phyloP scores from a whole-genome alignment of 2,888 invertebrate species.

The Phalera bucephala region DNA sequence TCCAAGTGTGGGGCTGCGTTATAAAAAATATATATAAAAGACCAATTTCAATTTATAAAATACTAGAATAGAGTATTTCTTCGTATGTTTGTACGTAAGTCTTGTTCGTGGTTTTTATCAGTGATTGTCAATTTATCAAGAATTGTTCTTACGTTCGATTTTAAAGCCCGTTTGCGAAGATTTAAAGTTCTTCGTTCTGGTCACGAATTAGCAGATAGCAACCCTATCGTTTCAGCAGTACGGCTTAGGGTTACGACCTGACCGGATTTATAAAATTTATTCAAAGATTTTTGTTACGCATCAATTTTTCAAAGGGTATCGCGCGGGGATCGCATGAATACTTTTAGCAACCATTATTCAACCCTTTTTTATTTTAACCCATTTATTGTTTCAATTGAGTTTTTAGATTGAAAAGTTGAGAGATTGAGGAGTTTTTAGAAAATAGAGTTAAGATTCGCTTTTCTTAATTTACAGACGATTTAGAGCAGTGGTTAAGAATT shows the following conservation, averaged over 20 bases:
- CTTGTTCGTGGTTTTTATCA: too few relatives aligned
- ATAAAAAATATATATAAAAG: too few relatives aligned
- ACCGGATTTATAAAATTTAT: not conserved
- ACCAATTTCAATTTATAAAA: too few relatives aligned
- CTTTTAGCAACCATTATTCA: not conserved
- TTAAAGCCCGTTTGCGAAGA: not conserved
- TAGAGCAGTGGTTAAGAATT: too few relatives aligned
- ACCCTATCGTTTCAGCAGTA: not conserved
- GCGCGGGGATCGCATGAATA: too few relatives aligned
- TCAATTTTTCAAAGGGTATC: not conserved
- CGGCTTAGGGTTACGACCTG: constrained; percentile 3
- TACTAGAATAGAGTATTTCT: too few relatives aligned
- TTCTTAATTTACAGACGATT: too few relatives aligned
- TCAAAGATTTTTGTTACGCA: not conserved
- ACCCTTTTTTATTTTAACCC: not conserved
- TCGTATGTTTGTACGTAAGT: too few relatives aligned
- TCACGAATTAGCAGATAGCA: constrained; percentile 6
- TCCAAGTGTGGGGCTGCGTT: too few relatives aligned
- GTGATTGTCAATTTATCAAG: not conserved
- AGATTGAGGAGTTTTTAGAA: too few relatives aligned
- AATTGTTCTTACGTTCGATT: not conserved
- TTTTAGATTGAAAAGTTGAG: too few relatives aligned
- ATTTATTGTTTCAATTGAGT: constrained; percentile 10
- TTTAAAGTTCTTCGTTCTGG: not conserved
- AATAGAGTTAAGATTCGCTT: too few relatives aligned